Evolutionary conservation across 2,113 vertebrate genomes (phyloP), one percentile per base, ranked within the genome.

Genomic region (Nerophis ophidion): DNA sequence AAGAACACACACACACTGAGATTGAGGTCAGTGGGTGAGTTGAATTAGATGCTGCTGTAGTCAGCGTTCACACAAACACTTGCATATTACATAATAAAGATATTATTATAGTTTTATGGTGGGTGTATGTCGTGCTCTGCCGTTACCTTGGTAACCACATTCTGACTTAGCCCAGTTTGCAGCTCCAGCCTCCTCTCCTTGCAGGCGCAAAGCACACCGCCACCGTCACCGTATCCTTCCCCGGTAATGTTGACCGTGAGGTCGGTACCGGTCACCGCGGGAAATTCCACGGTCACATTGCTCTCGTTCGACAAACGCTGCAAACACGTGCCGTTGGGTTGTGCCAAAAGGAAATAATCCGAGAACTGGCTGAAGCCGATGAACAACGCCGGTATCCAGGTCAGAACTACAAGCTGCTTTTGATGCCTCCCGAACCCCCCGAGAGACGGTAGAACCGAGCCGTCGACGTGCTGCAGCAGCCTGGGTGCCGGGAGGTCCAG

Each of bases 71-170:
- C 40, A 40, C 48, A 19, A 16, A 17, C 48, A 33, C 14, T 17
- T 49, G 5, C 5, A 17, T 7, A 51, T 19, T 26, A 26, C 5
- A 51, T 16, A 26, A 47, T 14, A 12, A 33, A 55, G 33, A 55
- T 40, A 15, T 51, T 6, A 7, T 26, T 26, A 10, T 16, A 5
- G 8, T 34, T 10, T 58, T 12, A 54, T 40, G 35, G n/a, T 17
- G 53, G 71, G 5, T 66, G 66, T 62, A 53, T 63, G 60, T 60
- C 59, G 40, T 9, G 57, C 71, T 70, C 79, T 15, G 60, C 73
- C 48, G 89, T 93, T 89, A 99, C 96, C 96, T 97, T 94, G 89
- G 93, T 98, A 69, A 99, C 95, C 65, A 99, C 93, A 82, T 99
- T 99, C 74, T 95, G 92, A 61, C 91, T 88, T 14, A 99, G 94